Percentiles rank a stretch among this genome's conserved stretches.
Evolutionary conservation across 1,140 invertebrate species (phyloP).

Genomic region (Drosophila nigrodunni): DNA sequence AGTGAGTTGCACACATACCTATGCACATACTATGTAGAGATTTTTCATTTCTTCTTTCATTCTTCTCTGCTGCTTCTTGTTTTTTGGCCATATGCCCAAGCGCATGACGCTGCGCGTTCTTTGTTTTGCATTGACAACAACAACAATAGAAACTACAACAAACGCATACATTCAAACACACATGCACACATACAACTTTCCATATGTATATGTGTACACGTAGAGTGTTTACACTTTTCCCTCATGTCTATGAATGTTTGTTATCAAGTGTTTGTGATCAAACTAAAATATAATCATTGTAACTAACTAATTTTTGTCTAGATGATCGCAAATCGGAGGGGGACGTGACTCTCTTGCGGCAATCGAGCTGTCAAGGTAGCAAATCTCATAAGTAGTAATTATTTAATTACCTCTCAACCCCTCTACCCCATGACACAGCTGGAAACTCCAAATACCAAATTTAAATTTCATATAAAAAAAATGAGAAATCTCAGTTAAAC

Average conservation of each 20-base stretch:
- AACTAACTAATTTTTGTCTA: constrained; percentile 69
- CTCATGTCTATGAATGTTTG: constrained; percentile 17
- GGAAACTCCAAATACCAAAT: too few relatives aligned
- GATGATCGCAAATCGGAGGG: constrained; percentile 82
- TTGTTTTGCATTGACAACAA: constrained; percentile 62
- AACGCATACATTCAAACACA: constrained; percentile 2
- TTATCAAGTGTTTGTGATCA: constrained; percentile 38
- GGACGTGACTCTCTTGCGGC: constrained; percentile 74
- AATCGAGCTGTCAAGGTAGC: constrained; percentile 83
- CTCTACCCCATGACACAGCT: too few relatives aligned
- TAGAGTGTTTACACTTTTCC: constrained; percentile 17
- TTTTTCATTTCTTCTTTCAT: constrained; percentile 19
- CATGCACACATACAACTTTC: constrained; percentile 44
- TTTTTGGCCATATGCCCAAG: constrained; percentile 73
- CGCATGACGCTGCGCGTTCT: constrained; percentile 76
- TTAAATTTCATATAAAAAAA: too few relatives aligned
- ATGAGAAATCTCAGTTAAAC: too few relatives aligned
- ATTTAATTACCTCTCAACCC: not conserved
- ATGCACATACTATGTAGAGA: constrained; percentile 24
- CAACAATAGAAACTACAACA: constrained; percentile 8
- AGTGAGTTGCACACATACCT: constrained; percentile 2
- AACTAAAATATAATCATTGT: constrained; percentile 30
- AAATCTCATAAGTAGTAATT: constrained; percentile 15
- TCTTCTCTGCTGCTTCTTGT: constrained; percentile 27
- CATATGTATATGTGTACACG: constrained; percentile 47